Evolutionary conservation across 2,797 vertebrate species (phyloP), one percentile per base, ranked within the genome.

Genomic region (Malurus splendens): DNA sequence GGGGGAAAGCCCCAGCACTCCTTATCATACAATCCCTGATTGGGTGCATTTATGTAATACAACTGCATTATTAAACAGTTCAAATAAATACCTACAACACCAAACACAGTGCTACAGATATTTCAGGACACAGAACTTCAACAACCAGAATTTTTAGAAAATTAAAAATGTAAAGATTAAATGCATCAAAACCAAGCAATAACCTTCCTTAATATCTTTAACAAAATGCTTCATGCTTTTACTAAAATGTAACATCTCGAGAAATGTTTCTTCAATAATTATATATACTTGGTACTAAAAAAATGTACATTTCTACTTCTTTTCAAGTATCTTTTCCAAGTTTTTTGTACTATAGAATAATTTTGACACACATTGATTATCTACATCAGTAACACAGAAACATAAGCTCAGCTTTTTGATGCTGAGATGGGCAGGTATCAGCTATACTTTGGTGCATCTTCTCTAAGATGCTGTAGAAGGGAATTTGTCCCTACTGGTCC

Each of bases 211-310:
- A 47, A 55, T n/a, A 7, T 16, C 78, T 81, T 76, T 44, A 71
- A 65, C 7, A 84, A 66, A 86, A 79, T 82, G 74, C 39, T 70
- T 72, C 13, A n/a, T 25, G 30, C 8, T 68, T 81, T 76, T 71
- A 61, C 10, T 64, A 41, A 80, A 71, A 72, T 42, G 32, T 22
- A 87, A 75, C 30, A 47, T 8, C 19, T 50, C 1, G 0, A 44
- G 41, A 87, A 82, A 68, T 16, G 9, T n/a, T 87, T 79, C 52
- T 79, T 81, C 19, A 28, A 18, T 45, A 92, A 67, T 44, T 71
- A 47, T 4, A 20, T n/a, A 80, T 30, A 33, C 7, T 73, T 66
- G 52, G 10, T 76, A 59, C 24, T 56, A 87, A 57, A 6, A 83
- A 59, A 87, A 66, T 18, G 25, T 14, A 23, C 0, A 4, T 47